A percentile compares a stretch with the other conserved stretches of the same genome.
Conservation (phyloP, 2,113 vertebrate genomes). For the Isichthys henryi region DNA sequence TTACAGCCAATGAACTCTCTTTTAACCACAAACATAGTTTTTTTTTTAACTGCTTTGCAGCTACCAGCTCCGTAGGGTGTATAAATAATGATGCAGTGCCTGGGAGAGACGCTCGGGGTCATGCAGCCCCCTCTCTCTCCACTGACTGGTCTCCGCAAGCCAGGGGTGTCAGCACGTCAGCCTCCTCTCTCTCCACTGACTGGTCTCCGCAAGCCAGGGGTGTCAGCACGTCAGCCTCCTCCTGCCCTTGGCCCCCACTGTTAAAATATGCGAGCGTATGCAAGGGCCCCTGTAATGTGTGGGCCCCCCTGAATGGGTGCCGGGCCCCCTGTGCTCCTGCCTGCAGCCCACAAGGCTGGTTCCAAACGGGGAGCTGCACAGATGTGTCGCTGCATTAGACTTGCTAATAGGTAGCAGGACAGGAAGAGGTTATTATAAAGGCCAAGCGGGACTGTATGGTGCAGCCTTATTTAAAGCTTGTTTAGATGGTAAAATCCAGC, state of each 20-base stretch:
- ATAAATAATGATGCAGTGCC: background rate
- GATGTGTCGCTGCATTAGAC: slow-evolving; percentile 25
- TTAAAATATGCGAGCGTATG: background rate
- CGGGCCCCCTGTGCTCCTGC: background rate
- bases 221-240: background rate
- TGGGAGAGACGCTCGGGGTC: background rate
- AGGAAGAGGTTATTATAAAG: slow-evolving; percentile 44
- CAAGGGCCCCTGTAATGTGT: background rate
- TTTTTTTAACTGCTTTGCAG: background rate
- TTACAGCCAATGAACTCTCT: background rate
- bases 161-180: background rate
- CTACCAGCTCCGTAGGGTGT: background rate
- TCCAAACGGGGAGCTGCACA: background rate
- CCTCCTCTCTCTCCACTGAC: background rate
- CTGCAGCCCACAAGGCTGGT: background rate
- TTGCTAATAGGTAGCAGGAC: background rate
- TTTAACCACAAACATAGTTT: background rate
- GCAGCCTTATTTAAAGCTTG: slow-evolving; percentile 63
- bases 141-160: background rate
- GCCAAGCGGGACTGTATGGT: slow-evolving; percentile 43
- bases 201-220: background rate
- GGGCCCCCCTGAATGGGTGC: background rate
- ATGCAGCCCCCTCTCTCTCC: background rate
- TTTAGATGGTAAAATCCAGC: slow-evolving; percentile 55
- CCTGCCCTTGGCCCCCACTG: background rate